Conservation (phyloP, 2,113 vertebrate species). For the Pyrgilauda ruficollis region DNA sequence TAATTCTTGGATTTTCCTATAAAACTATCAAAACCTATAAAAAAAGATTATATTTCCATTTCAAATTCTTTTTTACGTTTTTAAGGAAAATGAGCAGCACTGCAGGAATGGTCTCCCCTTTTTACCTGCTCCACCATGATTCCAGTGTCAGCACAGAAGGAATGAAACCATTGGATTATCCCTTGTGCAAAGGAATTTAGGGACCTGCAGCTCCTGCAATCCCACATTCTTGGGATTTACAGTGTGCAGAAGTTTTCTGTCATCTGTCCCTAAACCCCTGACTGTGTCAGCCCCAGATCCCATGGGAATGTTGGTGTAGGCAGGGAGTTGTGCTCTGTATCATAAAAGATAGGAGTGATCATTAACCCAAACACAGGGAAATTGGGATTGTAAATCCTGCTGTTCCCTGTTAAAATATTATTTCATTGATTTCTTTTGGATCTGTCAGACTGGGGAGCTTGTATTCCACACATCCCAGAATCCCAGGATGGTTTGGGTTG, state of each 20-base stretch:
- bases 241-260: background rate
- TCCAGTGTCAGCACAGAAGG: rapidly evolving
- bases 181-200: background rate
- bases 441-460: background rate
- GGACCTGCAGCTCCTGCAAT: background rate
- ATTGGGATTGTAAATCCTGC: background rate
- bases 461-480: background rate
- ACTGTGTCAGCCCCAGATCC: rapidly evolving
- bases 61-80: background rate
- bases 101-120: background rate
- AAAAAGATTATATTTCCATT: background rate
- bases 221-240: rapidly evolving
- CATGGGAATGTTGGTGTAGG: background rate
- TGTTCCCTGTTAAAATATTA: background rate
- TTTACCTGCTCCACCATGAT: rapidly evolving
- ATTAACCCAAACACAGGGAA: background rate
- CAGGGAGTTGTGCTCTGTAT: background rate
- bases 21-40: background rate
- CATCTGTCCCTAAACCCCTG: background rate
- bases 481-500: background rate
- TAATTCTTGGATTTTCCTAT: background rate
- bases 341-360: rapidly evolving
- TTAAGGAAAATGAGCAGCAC: background rate
- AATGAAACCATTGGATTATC: background rate
- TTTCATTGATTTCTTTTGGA: background rate